These are phyloP conservation scores for Gastracanthus pulcherrimus DNA, from an alignment of 2,888 invertebrate genomes.

Conservation along the genomic window DNA sequence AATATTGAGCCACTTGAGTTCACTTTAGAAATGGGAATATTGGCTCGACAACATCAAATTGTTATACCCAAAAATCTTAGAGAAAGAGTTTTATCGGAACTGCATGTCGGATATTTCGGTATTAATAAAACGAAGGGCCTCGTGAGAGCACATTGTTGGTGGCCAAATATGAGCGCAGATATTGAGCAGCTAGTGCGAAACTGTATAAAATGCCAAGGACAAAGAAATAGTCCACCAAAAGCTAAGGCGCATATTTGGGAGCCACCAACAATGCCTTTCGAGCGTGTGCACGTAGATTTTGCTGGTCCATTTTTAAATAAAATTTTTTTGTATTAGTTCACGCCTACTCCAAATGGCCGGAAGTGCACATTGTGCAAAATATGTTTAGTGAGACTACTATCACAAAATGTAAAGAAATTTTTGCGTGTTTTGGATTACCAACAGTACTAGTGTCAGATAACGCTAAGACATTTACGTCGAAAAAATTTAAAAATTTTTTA, in stretches of 20 bases:
- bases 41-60: slow-evolving; percentile 51
- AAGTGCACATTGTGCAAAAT: slow-evolving; percentile 49
- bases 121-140: slow-evolving; percentile 62
- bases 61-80: slow-evolving; percentile 38
- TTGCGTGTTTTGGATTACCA: slow-evolving; percentile 57
- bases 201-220: not conserved
- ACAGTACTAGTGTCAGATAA: slow-evolving; percentile 56
- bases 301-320: slow-evolving; percentile 50
- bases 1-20: slow-evolving; percentile 6
- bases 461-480: slow-evolving; percentile 55
- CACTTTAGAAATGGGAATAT: not conserved
- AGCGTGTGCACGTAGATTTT: slow-evolving; percentile 58
- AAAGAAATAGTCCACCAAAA: slow-evolving; percentile 49
- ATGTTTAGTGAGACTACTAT: slow-evolving; percentile 46
- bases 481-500: not conserved
- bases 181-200: slow-evolving; percentile 37
- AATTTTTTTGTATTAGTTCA: slow-evolving; percentile 58
- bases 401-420: slow-evolving; percentile 46
- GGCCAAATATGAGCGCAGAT: slow-evolving; percentile 58
- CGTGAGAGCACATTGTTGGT: slow-evolving; percentile 61
- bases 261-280: slow-evolving; percentile 53
- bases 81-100: slow-evolving; percentile 55
- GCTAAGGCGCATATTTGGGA: slow-evolving; percentile 50
- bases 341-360: slow-evolving; percentile 51
- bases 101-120: slow-evolving; percentile 62